phyloP scores from a whole-genome alignment of 2,113 vertebrate species.

The Chamaea fasciata region DNA sequence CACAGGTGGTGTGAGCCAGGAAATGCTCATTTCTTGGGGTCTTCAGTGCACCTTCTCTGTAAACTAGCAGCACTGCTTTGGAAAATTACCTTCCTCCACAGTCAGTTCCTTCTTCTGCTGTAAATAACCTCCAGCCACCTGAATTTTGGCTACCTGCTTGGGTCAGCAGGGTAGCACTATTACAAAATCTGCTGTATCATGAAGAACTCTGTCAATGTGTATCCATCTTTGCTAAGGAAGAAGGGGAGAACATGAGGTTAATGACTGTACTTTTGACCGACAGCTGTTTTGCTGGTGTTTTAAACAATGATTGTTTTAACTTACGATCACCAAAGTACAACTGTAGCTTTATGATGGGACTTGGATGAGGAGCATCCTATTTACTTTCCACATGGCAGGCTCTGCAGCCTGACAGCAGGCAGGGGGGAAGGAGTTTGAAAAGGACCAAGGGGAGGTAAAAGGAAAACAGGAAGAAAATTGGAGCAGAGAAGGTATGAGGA shows the following conservation, averaged over 20 bases:
- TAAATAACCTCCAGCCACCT: not conserved
- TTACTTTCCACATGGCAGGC: not conserved
- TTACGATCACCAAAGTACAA: not conserved
- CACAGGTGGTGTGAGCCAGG: not conserved
- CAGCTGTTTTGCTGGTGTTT: not conserved
- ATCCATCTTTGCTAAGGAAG: conserved; percentile 15
- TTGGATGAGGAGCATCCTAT: not conserved
- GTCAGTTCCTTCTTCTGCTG: not conserved
- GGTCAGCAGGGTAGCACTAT: not conserved
- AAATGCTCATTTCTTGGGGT: not conserved
- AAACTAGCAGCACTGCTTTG: not conserved
- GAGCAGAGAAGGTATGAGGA: not conserved
- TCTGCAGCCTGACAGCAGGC: not conserved
- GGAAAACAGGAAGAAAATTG: not conserved
- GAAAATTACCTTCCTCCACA: not conserved
- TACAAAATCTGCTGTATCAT: conserved; percentile 44
- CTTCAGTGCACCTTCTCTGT: not conserved
- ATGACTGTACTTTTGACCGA: conserved; percentile 4
- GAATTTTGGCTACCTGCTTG: conserved; percentile 40
- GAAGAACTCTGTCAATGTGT: conserved; percentile 41
- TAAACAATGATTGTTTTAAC: not conserved
- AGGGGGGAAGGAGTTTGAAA: not conserved
- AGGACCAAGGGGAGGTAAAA: not conserved
- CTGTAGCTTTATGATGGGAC: not conserved
- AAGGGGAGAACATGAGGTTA: conserved; percentile 20